A percentile compares a stretch with the other conserved stretches of the same genome.
phyloP scores from a whole-genome alignment of 2,888 invertebrate species.

The Apantesis nais region DNA sequence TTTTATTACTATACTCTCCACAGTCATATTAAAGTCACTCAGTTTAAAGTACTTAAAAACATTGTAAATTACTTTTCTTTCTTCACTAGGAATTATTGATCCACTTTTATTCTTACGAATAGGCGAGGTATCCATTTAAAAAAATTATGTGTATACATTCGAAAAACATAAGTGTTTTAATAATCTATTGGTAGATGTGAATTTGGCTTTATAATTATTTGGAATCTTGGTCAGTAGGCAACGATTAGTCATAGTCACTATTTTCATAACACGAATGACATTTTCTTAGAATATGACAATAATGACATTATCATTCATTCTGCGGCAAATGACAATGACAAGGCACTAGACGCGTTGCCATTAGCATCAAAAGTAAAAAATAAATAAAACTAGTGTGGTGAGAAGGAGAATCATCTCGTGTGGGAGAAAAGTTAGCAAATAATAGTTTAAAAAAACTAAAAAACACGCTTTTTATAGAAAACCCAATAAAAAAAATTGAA shows the following conservation, averaged over 20 bases:
- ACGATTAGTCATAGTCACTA: not conserved
- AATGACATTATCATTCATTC: too few relatives aligned
- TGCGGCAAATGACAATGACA: too few relatives aligned
- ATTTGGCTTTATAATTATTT: not conserved
- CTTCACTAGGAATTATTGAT: conserved; percentile 17
- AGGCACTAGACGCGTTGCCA: too few relatives aligned
- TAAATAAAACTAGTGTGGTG: too few relatives aligned
- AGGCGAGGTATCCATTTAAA: conserved; percentile 18
- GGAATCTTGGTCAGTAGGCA: not conserved
- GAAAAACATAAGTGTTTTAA: not conserved
- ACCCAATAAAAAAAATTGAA: too few relatives aligned
- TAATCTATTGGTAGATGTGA: not conserved
- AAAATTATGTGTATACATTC: not conserved
- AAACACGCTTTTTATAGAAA: too few relatives aligned
- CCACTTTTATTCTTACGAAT: conserved; percentile 22
- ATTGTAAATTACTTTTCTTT: conserved; percentile 19
- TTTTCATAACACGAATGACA: not conserved
- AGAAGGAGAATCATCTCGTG: too few relatives aligned
- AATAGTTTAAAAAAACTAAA: too few relatives aligned
- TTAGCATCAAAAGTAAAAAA: too few relatives aligned
- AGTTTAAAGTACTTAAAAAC: conserved; percentile 20
- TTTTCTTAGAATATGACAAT: too few relatives aligned
- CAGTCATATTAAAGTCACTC: conserved; percentile 26
- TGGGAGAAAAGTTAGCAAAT: too few relatives aligned
- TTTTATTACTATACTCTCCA: conserved; percentile 20